phyloP scores from a whole-genome alignment of 2,113 vertebrate genomes.

The Hemiprocne comata region DNA sequence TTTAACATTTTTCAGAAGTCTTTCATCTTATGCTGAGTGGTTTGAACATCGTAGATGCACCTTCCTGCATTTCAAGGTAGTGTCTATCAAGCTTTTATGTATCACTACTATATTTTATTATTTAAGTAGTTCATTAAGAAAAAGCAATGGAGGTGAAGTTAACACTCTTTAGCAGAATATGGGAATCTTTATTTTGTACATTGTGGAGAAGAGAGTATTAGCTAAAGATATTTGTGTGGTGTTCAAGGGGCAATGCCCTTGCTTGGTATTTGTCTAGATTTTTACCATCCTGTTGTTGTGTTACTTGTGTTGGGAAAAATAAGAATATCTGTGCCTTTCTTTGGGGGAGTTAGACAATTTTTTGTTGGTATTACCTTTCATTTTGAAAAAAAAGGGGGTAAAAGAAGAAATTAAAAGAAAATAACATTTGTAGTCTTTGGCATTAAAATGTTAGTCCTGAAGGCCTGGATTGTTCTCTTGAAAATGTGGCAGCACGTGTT shows the following conservation, averaged over 20 bases:
- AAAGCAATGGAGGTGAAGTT: background rate
- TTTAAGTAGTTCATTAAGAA: background rate
- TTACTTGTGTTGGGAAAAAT: background rate
- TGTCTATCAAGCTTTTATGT: background rate
- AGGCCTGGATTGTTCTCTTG: background rate
- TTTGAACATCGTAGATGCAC: constrained; percentile 79
- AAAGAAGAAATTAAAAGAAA: background rate
- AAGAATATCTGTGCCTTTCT: background rate
- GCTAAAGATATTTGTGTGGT: background rate
- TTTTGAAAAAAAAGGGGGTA: background rate
- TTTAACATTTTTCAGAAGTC: constrained; percentile 84
- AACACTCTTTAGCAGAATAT: background rate
- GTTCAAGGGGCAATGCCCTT: background rate
- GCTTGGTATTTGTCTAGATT: background rate
- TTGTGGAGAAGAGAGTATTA: background rate
- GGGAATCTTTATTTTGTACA: background rate
- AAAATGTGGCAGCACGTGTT: background rate
- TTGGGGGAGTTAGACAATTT: background rate
- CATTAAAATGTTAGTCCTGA: background rate
- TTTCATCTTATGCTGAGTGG: constrained; percentile 83
- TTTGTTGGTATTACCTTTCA: background rate
- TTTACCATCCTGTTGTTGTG: background rate
- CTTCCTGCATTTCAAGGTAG: constrained; percentile 91
- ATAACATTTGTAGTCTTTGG: background rate
- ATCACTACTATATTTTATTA: background rate